Evolutionary conservation across 92 coral and sea anemone genomes (phyloP), one percentile per base, ranked within the genome.

Genomic region (Epizoanthus fatuus): DNA sequence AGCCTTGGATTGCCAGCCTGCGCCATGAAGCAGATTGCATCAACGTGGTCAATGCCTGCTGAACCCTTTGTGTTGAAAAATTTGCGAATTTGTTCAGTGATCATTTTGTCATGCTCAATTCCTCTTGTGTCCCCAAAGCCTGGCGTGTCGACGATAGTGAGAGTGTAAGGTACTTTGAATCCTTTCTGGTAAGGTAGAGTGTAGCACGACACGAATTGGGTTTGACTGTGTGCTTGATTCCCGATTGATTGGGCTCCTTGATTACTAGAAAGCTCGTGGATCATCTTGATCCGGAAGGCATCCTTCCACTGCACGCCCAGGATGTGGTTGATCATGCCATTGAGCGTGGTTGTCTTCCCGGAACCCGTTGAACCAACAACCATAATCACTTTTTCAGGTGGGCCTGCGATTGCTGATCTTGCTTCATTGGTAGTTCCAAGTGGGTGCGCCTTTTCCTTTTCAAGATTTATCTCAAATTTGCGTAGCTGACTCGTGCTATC

Each of bases 121-220:
- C 88, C 88, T 63, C 88, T 84, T 17, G 88, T 84, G 71, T 84
- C 88, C 47, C 88, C 88, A 84, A 84, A 84, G 42, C 88, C 88
- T 15, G 88, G 88, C 16, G 88, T 84, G 35, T 84, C 88, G 10
- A 84, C 75, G 44, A 84, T 84, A 66, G 88, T 84, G 47, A 84
- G 83, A 37, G 59, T 84, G 75, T 84, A 84, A 29, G 83, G 88
- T 13, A 74, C 80, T 32, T 60, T 25, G 35, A 84, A 84, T 45
- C 88, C 88, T 84, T 42, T 25, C 65, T 58, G 40, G 51, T 74
- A 56, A 13, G 88, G 88, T 70, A 84, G 51, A 40, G 88, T 84
- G 76, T 84, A 84, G 47, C 83, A 73, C 47, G 88, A 73, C 7
- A 84, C 88, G 74, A 57, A 84, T 63, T 63, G 88, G 25, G 88